These are phyloP conservation scores for Egretta garzetta DNA, from an alignment of 2,113 vertebrate genomes.

Conservation along the genomic window DNA sequence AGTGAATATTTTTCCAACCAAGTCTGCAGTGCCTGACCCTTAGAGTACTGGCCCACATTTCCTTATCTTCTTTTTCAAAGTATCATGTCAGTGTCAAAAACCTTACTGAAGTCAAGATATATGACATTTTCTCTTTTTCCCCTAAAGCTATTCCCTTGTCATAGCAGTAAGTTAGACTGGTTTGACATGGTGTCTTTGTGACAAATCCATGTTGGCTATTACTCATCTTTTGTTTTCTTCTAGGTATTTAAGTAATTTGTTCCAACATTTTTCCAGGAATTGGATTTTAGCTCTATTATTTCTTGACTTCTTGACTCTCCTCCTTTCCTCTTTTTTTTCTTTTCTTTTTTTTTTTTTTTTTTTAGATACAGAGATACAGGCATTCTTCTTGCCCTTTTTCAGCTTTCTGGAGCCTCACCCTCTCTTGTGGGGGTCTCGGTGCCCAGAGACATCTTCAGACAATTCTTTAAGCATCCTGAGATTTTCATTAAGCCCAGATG, in stretches of 20 bases:
- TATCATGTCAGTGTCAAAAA: conserved; percentile 2
- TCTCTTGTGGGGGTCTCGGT: neutral
- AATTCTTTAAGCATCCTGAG: neutral
- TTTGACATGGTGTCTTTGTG: neutral
- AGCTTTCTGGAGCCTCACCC: neutral
- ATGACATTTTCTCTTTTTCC: neutral
- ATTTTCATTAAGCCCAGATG: neutral
- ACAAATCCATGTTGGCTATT: neutral
- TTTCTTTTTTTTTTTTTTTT: neutral
- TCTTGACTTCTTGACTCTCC: neutral
- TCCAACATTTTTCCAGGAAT: neutral
- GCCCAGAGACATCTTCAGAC: neutral
- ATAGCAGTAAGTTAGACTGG: neutral
- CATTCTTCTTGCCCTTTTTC: neutral
- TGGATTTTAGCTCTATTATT: neutral
- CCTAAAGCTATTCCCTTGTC: neutral
- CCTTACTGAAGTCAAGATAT: neutral
- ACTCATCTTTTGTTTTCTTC: neutral
- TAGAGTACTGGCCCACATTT: neutral
- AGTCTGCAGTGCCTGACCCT: neutral
- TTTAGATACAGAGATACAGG: too few species aligned
- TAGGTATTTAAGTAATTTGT: neutral
- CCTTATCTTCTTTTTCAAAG: conserved; percentile 9
- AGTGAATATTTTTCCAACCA: neutral
- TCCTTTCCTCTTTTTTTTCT: neutral